These are phyloP conservation scores for Dromococcyx pavoninus DNA, from an alignment of 2,797 vertebrate genomes.

Conservation along the genomic window DNA sequence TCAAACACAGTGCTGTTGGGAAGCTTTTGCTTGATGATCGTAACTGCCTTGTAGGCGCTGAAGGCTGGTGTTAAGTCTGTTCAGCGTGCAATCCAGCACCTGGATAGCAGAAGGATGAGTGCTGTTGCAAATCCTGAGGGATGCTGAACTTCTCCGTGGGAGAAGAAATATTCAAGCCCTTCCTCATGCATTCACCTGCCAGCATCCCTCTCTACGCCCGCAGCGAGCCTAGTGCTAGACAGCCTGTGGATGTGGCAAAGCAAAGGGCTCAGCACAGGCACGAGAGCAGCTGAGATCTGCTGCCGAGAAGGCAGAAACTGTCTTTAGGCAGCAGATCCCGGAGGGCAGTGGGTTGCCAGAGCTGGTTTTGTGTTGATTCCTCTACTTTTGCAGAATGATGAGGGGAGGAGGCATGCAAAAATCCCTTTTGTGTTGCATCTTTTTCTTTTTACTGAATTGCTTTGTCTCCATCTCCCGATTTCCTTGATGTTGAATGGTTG, in stretches of 20 bases:
- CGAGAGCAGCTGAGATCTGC: not conserved
- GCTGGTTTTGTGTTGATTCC: not conserved
- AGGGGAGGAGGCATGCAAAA: not conserved
- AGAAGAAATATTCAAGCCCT: not conserved
- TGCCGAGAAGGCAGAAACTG: not conserved
- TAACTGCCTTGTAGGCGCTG: constrained; percentile 31
- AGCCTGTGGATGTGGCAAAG: not conserved
- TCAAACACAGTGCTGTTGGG: constrained; percentile 51
- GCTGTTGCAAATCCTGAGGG: not conserved
- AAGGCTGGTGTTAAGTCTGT: not conserved
- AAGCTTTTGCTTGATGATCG: constrained; percentile 47
- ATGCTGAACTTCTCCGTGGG: not conserved
- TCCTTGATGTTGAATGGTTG: not conserved
- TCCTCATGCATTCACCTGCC: not conserved
- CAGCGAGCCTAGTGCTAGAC: not conserved
- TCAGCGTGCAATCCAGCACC: not conserved
- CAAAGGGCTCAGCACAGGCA: not conserved
- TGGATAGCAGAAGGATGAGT: not conserved
- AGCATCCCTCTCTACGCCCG: not conserved
- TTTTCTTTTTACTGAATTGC: not conserved
- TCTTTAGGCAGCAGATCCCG: not conserved
- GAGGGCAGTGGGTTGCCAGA: not conserved
- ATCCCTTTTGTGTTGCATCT: not conserved
- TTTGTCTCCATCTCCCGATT: not conserved
- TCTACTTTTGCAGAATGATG: not conserved